Evolutionary conservation across 2,888 invertebrate species (phyloP), one percentile per base, ranked within the genome.

Genomic region (Panopea generosa): DNA sequence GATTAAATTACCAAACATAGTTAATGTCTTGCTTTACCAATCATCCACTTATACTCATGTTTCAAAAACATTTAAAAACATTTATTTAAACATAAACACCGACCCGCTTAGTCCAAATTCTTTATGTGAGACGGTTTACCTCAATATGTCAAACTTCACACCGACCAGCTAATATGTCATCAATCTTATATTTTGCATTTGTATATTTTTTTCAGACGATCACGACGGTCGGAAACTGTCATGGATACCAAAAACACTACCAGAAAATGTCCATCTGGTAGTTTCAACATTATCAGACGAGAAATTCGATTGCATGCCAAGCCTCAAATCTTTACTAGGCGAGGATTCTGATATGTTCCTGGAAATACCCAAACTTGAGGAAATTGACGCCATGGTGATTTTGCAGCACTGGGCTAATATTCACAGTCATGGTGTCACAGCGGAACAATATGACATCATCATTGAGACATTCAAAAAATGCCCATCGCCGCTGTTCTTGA

Each of bases 221-320:
- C 84, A 93, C 88, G 95, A 95, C 62, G 93, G 95, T 73, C 93
- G 94, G 20, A 94, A 94, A 75, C 94, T 96, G 43, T 94, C 95
- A 77, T 97, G 97, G 97, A 93, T 97, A 83, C 96, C 97, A 6
- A 93, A 94, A 62, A 94, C 95, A 57, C 93, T 97, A 80, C 96
- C 96, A 3, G 94, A 95, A 65, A 95, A 96, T 89, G 95, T 96
- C 60, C 96, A 96, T 93, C 93, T 97, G 87, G 95, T 97, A 24
- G 82, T 92, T 0, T 90, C 91, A 27, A 90, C 89, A 4, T 67
- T 86, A 11, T 78, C 89, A 3, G 88, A 89, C 43, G 89, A 90
- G 22, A 84, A 82, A 52, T 84, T 74, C 33, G 86, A 84, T 11
- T 86, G 86, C 43, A 80, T 88, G 50, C 84, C 78, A n/a, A 71